These are phyloP conservation scores for Rhagologus leucostigma DNA, from an alignment of 2,113 vertebrate species.

Conservation along the genomic window DNA sequence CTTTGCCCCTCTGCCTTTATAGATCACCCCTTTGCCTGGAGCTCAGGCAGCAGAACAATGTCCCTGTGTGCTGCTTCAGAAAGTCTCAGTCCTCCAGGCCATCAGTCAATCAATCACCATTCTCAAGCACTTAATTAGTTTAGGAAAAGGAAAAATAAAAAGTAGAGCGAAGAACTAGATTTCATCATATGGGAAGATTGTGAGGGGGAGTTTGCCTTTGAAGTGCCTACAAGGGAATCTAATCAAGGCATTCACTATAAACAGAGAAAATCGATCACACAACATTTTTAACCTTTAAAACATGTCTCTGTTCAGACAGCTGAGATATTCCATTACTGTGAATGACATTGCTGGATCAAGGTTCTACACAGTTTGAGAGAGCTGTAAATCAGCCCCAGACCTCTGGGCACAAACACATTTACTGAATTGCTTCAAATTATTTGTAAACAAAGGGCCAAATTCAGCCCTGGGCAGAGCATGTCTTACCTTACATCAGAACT, in stretches of 20 bases:
- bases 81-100: background rate
- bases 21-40: background rate
- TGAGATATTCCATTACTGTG: constrained; percentile 58
- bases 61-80: background rate
- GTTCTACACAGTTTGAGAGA: constrained; percentile 37
- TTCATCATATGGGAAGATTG: background rate
- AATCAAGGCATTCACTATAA: constrained; percentile 63
- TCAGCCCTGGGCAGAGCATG: background rate
- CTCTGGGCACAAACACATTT: constrained; percentile 32
- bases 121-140: constrained; percentile 4
- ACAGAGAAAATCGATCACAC: constrained; percentile 55
- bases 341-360: constrained; percentile 37
- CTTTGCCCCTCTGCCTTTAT: background rate
- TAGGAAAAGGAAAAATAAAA: constrained; percentile 20
- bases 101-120: constrained; percentile 35
- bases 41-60: background rate
- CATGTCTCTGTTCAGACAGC: constrained; percentile 61
- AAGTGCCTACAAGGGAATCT: constrained; percentile 44
- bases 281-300: constrained; percentile 66
- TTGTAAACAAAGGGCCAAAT: constrained; percentile 22
- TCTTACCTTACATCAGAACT: background rate
- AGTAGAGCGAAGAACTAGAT: constrained; percentile 7
- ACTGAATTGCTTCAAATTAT: constrained; percentile 47
- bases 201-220: constrained; percentile 20
- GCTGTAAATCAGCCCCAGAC: constrained; percentile 56